Evolutionary conservation across 2,113 vertebrate genomes (phyloP).

Genomic region (Isurus oxyrinchus): DNA sequence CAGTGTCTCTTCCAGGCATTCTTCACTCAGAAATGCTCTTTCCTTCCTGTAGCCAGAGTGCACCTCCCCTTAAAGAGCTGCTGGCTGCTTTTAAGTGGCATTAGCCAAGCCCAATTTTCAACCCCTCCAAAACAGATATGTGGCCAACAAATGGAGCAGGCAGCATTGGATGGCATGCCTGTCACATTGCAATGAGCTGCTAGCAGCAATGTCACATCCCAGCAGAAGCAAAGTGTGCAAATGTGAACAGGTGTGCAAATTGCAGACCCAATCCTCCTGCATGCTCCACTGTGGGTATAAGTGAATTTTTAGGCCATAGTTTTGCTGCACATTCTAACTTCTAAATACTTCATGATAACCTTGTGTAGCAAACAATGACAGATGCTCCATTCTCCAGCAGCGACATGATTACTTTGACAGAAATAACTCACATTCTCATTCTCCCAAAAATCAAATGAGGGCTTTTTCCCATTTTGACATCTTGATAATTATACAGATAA

Average conservation of each 20-base stretch:
- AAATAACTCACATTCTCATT: background rate
- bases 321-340: background rate
- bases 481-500: background rate
- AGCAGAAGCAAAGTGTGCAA: too few species aligned
- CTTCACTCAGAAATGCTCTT: background rate
- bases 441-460: too few species aligned
- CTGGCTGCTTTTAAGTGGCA: background rate
- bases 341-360: background rate
- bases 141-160: too few species aligned
- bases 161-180: too few species aligned
- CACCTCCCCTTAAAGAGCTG: too few species aligned
- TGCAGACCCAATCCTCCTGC: too few species aligned
- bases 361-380: background rate
- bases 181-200: too few species aligned
- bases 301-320: background rate
- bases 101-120: too few species aligned
- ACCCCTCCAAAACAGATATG: too few species aligned
- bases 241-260: too few species aligned
- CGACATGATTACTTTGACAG: background rate
- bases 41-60: background rate
- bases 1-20: background rate
- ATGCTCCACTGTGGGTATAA: too few species aligned
- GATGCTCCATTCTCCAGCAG: background rate
- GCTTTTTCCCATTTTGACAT: background rate
- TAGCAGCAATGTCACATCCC: too few species aligned